A percentile compares a stretch with the other conserved stretches of the same genome.
These are phyloP conservation scores for Cynopterus sphinx DNA, from an alignment of 2,797 vertebrate species.

Conservation along the genomic window DNA sequence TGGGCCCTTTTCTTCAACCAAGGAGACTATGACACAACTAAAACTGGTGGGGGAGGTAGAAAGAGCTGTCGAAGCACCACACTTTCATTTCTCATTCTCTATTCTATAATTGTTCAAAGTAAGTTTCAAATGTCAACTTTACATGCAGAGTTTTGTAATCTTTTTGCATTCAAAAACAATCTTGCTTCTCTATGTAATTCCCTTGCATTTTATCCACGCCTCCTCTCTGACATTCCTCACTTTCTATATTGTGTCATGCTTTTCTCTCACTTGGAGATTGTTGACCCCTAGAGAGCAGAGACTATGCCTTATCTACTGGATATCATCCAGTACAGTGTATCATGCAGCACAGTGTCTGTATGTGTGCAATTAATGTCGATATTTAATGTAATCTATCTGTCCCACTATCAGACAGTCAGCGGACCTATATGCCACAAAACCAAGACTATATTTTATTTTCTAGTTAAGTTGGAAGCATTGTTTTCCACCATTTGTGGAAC, in stretches of 20 bases:
- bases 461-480: constrained; percentile 26
- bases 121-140: constrained; percentile 27
- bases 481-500: constrained; percentile 22
- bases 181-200: neutral
- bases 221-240: neutral
- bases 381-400: neutral
- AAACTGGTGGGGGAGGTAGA: neutral
- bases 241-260: neutral
- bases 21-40: neutral
- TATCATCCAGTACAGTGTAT: neutral
- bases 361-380: neutral
- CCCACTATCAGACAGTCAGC: neutral
- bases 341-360: neutral
- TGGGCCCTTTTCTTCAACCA: neutral
- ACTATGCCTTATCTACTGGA: neutral
- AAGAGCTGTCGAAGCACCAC: neutral
- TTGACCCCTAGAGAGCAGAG: neutral
- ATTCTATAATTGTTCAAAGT: constrained; percentile 1
- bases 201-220: neutral
- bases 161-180: neutral
- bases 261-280: neutral
- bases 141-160: neutral
- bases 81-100: neutral
- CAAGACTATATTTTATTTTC: constrained; percentile 10
- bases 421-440: neutral